phyloP scores from a whole-genome alignment of 2,113 vertebrate genomes.

The Malurus elegans region DNA sequence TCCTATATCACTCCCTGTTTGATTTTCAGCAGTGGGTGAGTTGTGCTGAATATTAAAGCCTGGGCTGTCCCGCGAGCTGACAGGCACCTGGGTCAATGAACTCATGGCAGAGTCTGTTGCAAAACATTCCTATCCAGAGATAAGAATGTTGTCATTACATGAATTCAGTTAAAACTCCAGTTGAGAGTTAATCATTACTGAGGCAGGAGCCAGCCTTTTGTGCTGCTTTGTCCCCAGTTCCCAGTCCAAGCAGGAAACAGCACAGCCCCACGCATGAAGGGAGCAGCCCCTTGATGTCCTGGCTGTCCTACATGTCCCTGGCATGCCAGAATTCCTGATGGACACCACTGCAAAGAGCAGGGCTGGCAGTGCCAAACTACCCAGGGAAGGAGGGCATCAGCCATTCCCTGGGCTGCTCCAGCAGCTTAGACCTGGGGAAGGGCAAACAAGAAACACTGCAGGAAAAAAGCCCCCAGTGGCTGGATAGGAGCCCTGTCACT shows the following conservation, averaged over 20 bases:
- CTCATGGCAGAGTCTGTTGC: background rate
- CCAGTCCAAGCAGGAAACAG: background rate
- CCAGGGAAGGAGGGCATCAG: background rate
- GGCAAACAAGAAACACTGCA: background rate
- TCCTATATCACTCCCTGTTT: background rate
- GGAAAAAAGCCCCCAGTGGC: background rate
- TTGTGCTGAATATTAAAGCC: background rate
- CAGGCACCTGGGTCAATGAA: background rate
- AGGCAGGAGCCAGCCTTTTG: background rate
- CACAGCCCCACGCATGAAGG: rapidly evolving
- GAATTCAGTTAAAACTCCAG: background rate
- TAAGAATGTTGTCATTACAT: background rate
- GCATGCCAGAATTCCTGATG: rapidly evolving
- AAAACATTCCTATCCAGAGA: background rate
- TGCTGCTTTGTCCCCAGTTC: background rate
- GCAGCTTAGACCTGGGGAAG: background rate
- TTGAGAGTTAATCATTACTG: background rate
- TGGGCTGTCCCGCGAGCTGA: background rate
- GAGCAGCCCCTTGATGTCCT: background rate
- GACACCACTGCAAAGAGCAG: background rate
- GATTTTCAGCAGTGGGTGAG: background rate
- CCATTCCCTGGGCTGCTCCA: background rate
- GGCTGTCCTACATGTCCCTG: background rate
- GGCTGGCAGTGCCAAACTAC: background rate
- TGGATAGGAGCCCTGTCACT: background rate